Evolutionary conservation across 2,113 vertebrate genomes (phyloP).

Genomic region (Syngnathoides biaculeatus): DNA sequence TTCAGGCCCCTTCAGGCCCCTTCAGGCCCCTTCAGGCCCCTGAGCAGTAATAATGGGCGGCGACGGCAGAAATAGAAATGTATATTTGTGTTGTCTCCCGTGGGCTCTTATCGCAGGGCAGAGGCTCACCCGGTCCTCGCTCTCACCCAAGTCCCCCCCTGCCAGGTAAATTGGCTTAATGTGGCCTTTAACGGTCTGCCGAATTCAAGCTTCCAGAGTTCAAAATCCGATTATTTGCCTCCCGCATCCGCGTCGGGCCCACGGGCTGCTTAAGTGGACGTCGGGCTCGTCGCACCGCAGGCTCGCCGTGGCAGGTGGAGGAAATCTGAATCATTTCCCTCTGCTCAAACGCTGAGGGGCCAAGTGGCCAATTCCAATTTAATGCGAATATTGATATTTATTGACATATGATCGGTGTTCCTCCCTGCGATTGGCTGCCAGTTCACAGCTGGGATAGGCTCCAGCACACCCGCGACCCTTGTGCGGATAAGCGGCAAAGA

Average conservation of each 20-base stretch:
- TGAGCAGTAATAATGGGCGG: constrained; percentile 40
- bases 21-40: constrained; percentile 17
- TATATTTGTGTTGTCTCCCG: constrained; percentile 50
- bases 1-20: constrained; percentile 21
- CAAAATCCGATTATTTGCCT: constrained; percentile 72
- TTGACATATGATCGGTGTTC: no score
- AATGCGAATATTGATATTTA: no score
- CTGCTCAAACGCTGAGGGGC: not conserved
- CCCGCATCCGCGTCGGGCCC: constrained; percentile 64
- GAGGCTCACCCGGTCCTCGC: constrained; percentile 48
- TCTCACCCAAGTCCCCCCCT: constrained; percentile 59
- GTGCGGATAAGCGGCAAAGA: no score
- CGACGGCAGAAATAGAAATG: not conserved
- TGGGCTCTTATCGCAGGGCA: constrained; percentile 49
- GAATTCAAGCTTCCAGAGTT: constrained; percentile 63
- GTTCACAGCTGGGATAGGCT: no score
- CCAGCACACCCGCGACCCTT: no score
- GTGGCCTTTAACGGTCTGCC: constrained; percentile 69
- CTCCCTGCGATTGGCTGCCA: no score
- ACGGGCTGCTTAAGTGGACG: constrained; percentile 50
- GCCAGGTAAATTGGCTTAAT: constrained; percentile 76
- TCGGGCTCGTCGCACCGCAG: constrained; percentile 26
- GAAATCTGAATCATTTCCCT: not conserved
- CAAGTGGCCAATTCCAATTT: no score
- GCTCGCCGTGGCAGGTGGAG: not conserved